Base-by-base conservation (phyloP, 2,888 invertebrate genomes). In the Rhabditophanes sp. region DNA sequence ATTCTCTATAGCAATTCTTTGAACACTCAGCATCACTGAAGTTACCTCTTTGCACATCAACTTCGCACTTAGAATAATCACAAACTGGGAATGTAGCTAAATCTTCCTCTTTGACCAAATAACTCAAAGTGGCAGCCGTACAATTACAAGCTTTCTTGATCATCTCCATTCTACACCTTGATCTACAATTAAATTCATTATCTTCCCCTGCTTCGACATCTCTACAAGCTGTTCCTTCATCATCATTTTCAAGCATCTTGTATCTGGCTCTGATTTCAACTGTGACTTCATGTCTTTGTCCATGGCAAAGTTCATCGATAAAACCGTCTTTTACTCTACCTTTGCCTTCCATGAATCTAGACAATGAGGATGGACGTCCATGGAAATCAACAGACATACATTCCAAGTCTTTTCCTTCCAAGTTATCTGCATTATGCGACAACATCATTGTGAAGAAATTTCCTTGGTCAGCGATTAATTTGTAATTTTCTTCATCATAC, bases 381-480 rank as follows among this genome's bases (percentile, higher is more conserved):
- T 61, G 61, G 39, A 61, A 48, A 30, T 61, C 61, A 16, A 58
- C 56, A 9, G 44, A 50, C 59, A 59, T 60, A 35, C 60, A 61
- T 30, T 59, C 61, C 17, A 57, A 38, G 19, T 45, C 45, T 30
- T 47, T 32, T 12, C 43, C 48, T 19, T 56, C 46, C 5, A 55
- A 36, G 39, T 62, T 62, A 19, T 58, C 54, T 1, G 48, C 44
- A 27, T 62, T 60, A 36, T 61, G 57, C 3, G 50, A 50, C 9
- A 59, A 41, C 22, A 53, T 40, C 50, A 61, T 53, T 5, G 49
- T 44, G 47, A 61, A 61, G 40, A 61, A 61, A 24, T 46, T 46
- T 21, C 61, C 61, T 34, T 56, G 56, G 34, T 60, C 60, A 11
- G 48, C 44, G 29, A 60, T 58, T 1, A 44, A 23, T 22, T 47